Percentiles rank a stretch among this genome's conserved stretches.
Evolutionary conservation across 2,797 vertebrate species (phyloP).

Genomic region (Tragelaphus eurycerus): DNA sequence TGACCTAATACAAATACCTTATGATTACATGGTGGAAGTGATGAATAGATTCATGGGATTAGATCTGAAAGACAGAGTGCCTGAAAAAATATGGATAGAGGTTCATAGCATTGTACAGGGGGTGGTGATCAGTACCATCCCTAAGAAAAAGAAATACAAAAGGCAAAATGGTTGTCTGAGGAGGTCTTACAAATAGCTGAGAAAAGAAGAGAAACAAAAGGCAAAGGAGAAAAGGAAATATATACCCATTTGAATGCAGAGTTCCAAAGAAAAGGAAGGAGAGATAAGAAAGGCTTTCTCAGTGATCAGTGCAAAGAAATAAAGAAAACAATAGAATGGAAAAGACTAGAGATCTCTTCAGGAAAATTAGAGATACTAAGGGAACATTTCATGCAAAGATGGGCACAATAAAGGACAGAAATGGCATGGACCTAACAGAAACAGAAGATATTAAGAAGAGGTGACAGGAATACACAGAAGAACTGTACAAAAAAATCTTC

Average conservation of each 20-base stretch:
- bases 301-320: not conserved
- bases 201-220: too few relatives aligned
- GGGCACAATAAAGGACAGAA: not conserved
- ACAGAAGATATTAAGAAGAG: not conserved
- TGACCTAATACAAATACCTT: not conserved
- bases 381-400: not conserved
- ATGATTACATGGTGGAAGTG: not conserved
- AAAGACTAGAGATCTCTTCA: not conserved
- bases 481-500: not conserved
- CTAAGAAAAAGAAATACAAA: not conserved
- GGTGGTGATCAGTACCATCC: not conserved
- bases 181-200: not conserved
- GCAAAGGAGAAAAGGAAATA: not conserved
- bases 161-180: not conserved
- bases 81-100: not conserved
- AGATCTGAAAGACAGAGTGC: not conserved
- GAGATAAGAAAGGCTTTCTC: not conserved
- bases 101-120: not conserved
- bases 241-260: not conserved
- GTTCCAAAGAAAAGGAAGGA: not conserved
- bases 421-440: not conserved
- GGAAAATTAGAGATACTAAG: not conserved
- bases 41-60: not conserved
- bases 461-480: not conserved
- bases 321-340: not conserved